Evolutionary conservation across 2,113 vertebrate genomes (phyloP).

Genomic region (Oceanodroma tethys): DNA sequence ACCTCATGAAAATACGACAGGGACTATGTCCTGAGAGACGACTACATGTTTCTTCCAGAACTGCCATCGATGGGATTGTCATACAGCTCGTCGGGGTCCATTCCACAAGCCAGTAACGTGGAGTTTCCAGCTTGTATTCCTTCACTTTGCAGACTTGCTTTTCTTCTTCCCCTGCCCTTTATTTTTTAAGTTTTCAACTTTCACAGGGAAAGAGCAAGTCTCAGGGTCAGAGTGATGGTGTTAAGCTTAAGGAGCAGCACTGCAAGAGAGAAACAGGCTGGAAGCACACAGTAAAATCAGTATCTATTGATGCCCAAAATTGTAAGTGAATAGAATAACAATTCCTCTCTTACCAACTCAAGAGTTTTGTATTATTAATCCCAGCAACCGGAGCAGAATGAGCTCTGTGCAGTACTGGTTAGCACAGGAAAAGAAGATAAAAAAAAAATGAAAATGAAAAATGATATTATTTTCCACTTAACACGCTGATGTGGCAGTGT

Average conservation of each 20-base stretch:
- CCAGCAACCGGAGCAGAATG: not conserved
- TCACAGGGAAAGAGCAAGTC: not conserved
- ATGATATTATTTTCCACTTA: not conserved
- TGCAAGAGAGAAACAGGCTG: not conserved
- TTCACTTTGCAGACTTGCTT: not conserved
- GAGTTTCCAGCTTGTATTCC: not conserved
- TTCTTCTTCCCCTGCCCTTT: not conserved
- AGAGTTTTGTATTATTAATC: conserved; percentile 28
- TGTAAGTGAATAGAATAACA: conserved; percentile 21
- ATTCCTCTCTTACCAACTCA: not conserved
- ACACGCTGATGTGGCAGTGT: not conserved
- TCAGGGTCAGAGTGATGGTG: not conserved
- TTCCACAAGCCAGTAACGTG: not conserved
- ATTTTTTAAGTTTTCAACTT: not conserved
- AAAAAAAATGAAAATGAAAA: not conserved
- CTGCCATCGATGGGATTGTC: not conserved
- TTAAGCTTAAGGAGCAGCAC: not conserved
- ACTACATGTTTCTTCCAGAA: not conserved
- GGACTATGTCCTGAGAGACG: not conserved
- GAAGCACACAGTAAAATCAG: conserved; percentile 5
- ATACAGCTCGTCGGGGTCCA: rapidly evolving
- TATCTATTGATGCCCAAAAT: not conserved
- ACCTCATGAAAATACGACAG: not conserved
- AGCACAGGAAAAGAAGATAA: not conserved
- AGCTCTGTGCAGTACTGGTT: not conserved